Base-by-base conservation (phyloP, 2,888 invertebrate genomes). In the Drosophila eohydei region DNA sequence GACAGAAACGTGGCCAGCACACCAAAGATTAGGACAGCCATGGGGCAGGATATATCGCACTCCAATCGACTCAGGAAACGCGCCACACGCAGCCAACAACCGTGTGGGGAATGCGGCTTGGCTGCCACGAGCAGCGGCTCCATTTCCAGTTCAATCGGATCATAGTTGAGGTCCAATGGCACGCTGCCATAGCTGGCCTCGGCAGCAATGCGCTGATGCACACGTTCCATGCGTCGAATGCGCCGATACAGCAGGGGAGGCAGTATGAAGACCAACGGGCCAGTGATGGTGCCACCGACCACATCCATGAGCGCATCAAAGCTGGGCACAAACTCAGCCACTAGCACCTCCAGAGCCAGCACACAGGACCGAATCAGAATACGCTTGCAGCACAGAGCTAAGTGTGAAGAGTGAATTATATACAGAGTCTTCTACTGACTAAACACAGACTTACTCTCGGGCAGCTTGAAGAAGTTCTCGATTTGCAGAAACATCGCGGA, bases 261-360 rank as follows among this genome's bases (percentile, higher is more conserved):
- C 67, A 97, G 94, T 68, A 98, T 94, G 80, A 97, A 98, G 83
- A 97, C 96, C 12, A 97, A 93, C 0, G 97, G 96, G 0, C 97
- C 97, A 0, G 96, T 96, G 5, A 98, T 94, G 0, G 97, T 96
- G 5, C 97, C 97, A 0, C 98, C 98, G 11, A 98, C 95, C 0
- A 98, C 93, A 2, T 97, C 95, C 95, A 98, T 96, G 12, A 98
- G 96, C 26, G 97, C 93, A 85, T 97, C 97, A 90, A 98, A 97
- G 75, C 96, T 94, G 1, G 98, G 97, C 0, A 98, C 95, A 0
- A 96, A 94, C 92, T 97, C 97, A 0, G 96, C 97, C 3, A 97
- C 93, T 36, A 97, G 94, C 7, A 98, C 95, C 0, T 96, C 96
- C 3, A 96, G 77, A 0, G 95, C 94, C 12, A 97, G 94, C 14